phyloP scores from a whole-genome alignment of 2,113 vertebrate species.

The Tautogolabrus adspersus region DNA sequence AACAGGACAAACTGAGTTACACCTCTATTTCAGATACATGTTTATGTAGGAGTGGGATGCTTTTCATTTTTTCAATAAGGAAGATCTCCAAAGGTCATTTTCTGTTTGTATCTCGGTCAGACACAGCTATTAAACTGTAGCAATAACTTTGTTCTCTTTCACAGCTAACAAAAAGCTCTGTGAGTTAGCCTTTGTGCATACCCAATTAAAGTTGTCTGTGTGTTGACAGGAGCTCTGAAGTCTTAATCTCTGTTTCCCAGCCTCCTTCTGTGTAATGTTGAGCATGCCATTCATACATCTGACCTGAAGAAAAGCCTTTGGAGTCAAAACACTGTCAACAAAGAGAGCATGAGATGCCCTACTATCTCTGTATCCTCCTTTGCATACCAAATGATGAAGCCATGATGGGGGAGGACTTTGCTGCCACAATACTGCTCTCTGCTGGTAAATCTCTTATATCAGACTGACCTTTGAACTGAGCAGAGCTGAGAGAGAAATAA shows the following conservation, averaged over 20 bases:
- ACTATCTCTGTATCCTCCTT: slow-evolving; percentile 59
- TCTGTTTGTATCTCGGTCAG: neutral
- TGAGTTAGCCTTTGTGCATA: neutral
- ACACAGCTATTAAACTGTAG: neutral
- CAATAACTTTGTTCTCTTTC: slow-evolving; percentile 1
- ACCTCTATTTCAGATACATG: neutral
- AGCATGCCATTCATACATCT: slow-evolving; percentile 62
- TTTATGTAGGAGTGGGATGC: neutral
- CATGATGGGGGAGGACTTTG: slow-evolving; percentile 32
- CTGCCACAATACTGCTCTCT: slow-evolving; percentile 85
- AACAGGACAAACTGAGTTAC: no score
- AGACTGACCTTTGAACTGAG: slow-evolving; percentile 47
- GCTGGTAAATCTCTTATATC: slow-evolving; percentile 69
- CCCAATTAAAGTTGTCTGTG: slow-evolving; percentile 7
- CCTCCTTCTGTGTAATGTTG: slow-evolving; percentile 33
- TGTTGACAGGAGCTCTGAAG: slow-evolving; percentile 50
- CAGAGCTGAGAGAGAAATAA: neutral
- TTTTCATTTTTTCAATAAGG: neutral
- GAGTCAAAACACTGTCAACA: slow-evolving; percentile 66
- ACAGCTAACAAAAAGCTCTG: neutral
- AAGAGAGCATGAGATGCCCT: slow-evolving; percentile 46
- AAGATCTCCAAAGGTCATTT: neutral
- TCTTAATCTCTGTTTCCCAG: slow-evolving; percentile 66
- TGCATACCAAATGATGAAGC: slow-evolving; percentile 66
- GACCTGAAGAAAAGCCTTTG: slow-evolving; percentile 70